phyloP scores from a whole-genome alignment of 1,140 invertebrate genomes.

The Cotesia typhae region DNA sequence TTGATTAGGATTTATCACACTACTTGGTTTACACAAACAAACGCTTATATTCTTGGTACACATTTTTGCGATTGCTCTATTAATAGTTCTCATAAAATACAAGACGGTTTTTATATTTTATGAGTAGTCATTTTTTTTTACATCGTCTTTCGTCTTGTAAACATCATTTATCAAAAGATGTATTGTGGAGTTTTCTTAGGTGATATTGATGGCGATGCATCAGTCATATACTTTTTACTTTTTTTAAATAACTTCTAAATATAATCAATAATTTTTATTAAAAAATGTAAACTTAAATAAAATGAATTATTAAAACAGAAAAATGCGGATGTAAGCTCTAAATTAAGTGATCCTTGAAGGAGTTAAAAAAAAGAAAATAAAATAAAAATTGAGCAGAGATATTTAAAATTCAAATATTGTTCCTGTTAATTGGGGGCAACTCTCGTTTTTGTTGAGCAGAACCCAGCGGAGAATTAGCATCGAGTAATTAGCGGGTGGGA shows the following conservation, averaged over 20 bases:
- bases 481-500: constrained; percentile 58
- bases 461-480: constrained; percentile 48
- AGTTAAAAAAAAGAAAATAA: too few species aligned
- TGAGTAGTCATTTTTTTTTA: neutral
- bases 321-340: too few species aligned
- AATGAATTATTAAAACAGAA: too few species aligned
- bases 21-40: constrained; percentile 42
- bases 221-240: neutral
- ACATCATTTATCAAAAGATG: constrained; percentile 34
- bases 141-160: constrained; percentile 26
- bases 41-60: constrained; percentile 28
- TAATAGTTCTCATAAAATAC: constrained; percentile 40
- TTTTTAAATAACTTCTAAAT: too few species aligned
- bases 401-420: too few species aligned
- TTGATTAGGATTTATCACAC: constrained; percentile 31
- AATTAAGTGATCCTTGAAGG: too few species aligned
- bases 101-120: constrained; percentile 1
- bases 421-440: neutral
- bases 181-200: constrained; percentile 13
- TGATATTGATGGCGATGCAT: constrained; percentile 13
- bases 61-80: constrained; percentile 27
- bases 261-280: too few species aligned
- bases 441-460: neutral
- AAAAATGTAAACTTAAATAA: too few species aligned
- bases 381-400: too few species aligned